A percentile compares a stretch with the other conserved stretches of the same genome.
Conservation (phyloP, 1,140 invertebrate species). For the Drosophila pallidifrons region DNA sequence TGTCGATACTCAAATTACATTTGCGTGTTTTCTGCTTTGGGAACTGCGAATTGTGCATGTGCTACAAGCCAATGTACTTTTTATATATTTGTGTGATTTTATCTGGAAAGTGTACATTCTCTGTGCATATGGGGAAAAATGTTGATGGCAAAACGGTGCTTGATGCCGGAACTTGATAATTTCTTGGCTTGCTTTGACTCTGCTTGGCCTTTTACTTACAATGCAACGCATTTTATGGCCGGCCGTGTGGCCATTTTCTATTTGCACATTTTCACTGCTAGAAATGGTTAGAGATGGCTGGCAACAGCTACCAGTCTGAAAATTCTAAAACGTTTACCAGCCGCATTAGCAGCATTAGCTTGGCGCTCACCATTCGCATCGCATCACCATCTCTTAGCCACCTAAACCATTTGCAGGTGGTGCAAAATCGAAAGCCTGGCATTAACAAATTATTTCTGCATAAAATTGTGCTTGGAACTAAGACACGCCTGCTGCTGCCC, state of each 20-base stretch:
- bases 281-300: conserved; percentile 29
- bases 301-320: conserved; percentile 20
- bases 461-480: conserved; percentile 52
- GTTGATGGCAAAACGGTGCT: conserved; percentile 32
- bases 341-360: conserved; percentile 26
- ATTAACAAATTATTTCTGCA: conserved; percentile 74
- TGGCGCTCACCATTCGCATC: not conserved
- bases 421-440: conserved; percentile 51
- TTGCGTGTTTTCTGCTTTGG: conserved; percentile 33
- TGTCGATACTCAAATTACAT: conserved; percentile 33
- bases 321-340: conserved; percentile 37
- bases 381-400: not conserved
- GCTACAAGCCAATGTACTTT: conserved; percentile 6
- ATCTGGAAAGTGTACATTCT: conserved; percentile 44
- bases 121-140: conserved; percentile 11
- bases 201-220: conserved; percentile 46
- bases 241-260: conserved; percentile 56
- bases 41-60: conserved; percentile 2
- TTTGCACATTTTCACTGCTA: conserved; percentile 63
- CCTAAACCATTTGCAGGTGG: conserved; percentile 8
- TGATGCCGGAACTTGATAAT: conserved; percentile 69
- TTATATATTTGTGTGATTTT: conserved; percentile 25
- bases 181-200: conserved; percentile 26
- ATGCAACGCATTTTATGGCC: conserved; percentile 42
- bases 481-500: conserved; percentile 29